Conservation (phyloP, 2,888 invertebrate genomes). For the Meloe dianella region DNA sequence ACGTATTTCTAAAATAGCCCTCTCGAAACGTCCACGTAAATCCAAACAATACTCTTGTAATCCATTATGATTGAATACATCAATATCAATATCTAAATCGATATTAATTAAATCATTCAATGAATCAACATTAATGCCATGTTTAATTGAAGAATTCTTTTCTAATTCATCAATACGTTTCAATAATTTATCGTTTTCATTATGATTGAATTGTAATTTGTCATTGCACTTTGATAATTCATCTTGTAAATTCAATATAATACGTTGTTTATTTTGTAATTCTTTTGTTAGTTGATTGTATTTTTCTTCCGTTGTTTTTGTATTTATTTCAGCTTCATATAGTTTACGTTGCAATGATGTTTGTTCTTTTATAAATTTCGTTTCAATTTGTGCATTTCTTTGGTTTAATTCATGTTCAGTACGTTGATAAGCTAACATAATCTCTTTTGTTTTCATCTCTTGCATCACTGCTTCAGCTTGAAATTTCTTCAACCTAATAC, state of each 20-base stretch:
- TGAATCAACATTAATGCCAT: slow-evolving; percentile 74
- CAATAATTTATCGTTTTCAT: slow-evolving; percentile 79
- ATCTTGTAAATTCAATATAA: slow-evolving; percentile 70
- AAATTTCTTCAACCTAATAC: slow-evolving; percentile 67
- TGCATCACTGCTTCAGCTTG: slow-evolving; percentile 73
- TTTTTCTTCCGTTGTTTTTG: slow-evolving; percentile 72
- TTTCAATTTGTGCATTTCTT: slow-evolving; percentile 74
- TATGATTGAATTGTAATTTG: slow-evolving; percentile 70
- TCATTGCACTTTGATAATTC: slow-evolving; percentile 74
- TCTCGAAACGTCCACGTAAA: slow-evolving; percentile 76
- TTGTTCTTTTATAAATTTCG: slow-evolving; percentile 70
- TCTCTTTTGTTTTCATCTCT: slow-evolving; percentile 79
- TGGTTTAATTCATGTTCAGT: slow-evolving; percentile 78
- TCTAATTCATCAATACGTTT: slow-evolving; percentile 76
- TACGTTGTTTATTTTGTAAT: slow-evolving; percentile 69
- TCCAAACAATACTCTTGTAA: slow-evolving; percentile 83
- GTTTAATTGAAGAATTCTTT: slow-evolving; percentile 65
- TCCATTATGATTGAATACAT: slow-evolving; percentile 75
- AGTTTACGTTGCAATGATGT: slow-evolving; percentile 60
- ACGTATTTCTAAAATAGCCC: slow-evolving; percentile 82
- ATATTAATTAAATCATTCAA: slow-evolving; percentile 82
- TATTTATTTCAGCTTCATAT: slow-evolving; percentile 71
- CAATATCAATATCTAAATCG: slow-evolving; percentile 76
- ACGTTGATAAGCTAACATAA: slow-evolving; percentile 75
- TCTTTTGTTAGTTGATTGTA: slow-evolving; percentile 71